Percentiles rank a stretch among this genome's conserved stretches.
phyloP scores from a whole-genome alignment of 1,140 invertebrate genomes.

The Cotesia vestalis region DNA sequence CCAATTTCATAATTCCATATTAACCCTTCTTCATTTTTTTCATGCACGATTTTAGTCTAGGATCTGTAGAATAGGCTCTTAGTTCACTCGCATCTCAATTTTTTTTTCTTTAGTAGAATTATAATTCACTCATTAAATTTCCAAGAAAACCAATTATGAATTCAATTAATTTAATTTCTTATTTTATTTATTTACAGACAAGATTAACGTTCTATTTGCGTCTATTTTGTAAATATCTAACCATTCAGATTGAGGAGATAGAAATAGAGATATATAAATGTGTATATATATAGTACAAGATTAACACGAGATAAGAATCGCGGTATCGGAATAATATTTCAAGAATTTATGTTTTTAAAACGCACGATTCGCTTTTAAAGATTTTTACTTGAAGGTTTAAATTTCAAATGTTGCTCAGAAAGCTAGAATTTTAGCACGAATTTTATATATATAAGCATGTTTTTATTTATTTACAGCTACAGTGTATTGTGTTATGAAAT shows the following conservation, averaged over 20 bases:
- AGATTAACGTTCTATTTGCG: conserved; percentile 2
- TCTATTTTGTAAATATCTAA: conserved; percentile 9
- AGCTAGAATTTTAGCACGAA: not conserved
- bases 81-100: not conserved
- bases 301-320: not conserved
- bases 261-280: no score
- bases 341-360: no score
- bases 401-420: no score
- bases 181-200: conserved; percentile 15
- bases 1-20: conserved; percentile 4
- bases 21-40: not conserved
- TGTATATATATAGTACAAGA: no score
- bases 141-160: not conserved
- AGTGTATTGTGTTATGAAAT: conserved; percentile 8
- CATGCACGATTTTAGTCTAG: no score
- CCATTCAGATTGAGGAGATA: not conserved
- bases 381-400: not conserved
- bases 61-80: not conserved
- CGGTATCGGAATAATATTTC: no score
- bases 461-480: not conserved
- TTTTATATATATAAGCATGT: not conserved
- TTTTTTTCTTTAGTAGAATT: not conserved
- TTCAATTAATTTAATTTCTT: not conserved
- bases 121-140: not conserved
- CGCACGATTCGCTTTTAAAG: not conserved